Conservation (phyloP, 2,113 vertebrate species). For the Corythoichthys intestinalis region DNA sequence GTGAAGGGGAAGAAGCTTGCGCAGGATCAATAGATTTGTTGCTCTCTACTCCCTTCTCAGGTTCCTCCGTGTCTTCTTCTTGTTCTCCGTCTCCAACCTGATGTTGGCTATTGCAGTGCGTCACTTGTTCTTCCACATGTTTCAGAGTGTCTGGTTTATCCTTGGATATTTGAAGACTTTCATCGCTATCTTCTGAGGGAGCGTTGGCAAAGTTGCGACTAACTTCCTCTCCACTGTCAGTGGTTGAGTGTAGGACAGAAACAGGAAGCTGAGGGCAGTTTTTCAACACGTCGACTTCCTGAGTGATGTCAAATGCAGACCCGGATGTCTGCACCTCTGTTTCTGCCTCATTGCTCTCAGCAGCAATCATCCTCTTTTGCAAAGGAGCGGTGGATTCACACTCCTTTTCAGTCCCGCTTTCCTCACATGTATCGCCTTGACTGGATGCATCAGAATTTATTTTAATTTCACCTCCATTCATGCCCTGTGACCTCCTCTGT, state of each 20-base stretch:
- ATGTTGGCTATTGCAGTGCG: constrained; percentile 11
- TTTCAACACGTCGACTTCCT: constrained; percentile 65
- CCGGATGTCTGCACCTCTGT: constrained; percentile 44
- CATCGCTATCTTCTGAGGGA: constrained; percentile 19
- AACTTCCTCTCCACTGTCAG: constrained; percentile 54
- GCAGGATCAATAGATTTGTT: constrained; percentile 35
- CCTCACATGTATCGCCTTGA: constrained; percentile 12
- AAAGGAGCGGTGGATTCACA: constrained; percentile 32
- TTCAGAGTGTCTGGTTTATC: constrained; percentile 34
- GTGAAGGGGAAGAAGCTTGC: constrained; percentile 44
- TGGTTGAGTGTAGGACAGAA: constrained; percentile 51
- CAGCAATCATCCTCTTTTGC: constrained; percentile 23
- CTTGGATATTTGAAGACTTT: constrained; percentile 22
- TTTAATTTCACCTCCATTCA: constrained; percentile 14
- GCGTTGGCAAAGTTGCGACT: constrained; percentile 15
- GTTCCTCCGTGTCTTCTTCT: constrained; percentile 35
- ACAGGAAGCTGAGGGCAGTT: constrained; percentile 73
- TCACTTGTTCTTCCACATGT: constrained; percentile 46
- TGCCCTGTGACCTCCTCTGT: constrained; percentile 26
- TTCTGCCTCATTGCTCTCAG: constrained; percentile 58
- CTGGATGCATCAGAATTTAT: constrained; percentile 3
- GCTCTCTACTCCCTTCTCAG: constrained; percentile 35
- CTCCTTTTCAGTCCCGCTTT: constrained; percentile 27
- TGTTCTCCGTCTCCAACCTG: constrained; percentile 31
- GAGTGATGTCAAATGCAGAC: constrained; percentile 56